Evolutionary conservation across 2,113 vertebrate genomes (phyloP).

Genomic region (Mustelus asterias): DNA sequence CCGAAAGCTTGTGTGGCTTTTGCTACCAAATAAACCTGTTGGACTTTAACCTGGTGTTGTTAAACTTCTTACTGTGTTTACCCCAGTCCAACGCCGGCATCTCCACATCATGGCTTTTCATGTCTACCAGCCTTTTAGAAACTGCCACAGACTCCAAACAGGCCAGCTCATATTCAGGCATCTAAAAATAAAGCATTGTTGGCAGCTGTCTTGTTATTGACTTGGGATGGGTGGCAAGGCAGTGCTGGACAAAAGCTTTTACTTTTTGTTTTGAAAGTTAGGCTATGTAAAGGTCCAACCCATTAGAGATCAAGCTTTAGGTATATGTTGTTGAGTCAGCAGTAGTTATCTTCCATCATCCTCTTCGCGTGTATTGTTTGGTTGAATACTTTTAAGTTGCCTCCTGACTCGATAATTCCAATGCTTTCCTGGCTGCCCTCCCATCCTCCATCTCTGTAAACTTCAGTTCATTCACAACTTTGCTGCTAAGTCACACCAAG

Average conservation of each 20-base stretch:
- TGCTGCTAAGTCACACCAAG: not conserved
- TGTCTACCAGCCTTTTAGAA: not conserved
- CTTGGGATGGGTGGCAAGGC: too few species aligned
- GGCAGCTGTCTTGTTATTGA: constrained; percentile 28
- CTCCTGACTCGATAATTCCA: not conserved
- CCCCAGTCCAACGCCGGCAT: too few species aligned
- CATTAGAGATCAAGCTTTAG: not conserved
- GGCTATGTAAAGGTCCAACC: not conserved
- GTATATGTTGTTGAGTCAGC: not conserved
- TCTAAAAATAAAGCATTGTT: constrained; percentile 30
- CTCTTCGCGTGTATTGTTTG: not conserved
- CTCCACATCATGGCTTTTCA: too few species aligned
- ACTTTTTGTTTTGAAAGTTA: too few species aligned
- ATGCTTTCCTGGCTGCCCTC: not conserved
- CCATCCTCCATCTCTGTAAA: not conserved
- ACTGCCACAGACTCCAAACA: not conserved
- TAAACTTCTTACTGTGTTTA: too few species aligned
- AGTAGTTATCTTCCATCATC: not conserved
- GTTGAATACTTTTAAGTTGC: not conserved
- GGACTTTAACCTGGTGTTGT: too few species aligned
- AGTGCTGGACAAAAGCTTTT: not conserved
- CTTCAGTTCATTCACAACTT: not conserved
- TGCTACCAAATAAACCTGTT: too few species aligned
- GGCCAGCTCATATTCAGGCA: not conserved
- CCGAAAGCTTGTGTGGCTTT: too few species aligned